phyloP scores from a whole-genome alignment of 1,140 invertebrate genomes.

The Orchesella cincta region DNA sequence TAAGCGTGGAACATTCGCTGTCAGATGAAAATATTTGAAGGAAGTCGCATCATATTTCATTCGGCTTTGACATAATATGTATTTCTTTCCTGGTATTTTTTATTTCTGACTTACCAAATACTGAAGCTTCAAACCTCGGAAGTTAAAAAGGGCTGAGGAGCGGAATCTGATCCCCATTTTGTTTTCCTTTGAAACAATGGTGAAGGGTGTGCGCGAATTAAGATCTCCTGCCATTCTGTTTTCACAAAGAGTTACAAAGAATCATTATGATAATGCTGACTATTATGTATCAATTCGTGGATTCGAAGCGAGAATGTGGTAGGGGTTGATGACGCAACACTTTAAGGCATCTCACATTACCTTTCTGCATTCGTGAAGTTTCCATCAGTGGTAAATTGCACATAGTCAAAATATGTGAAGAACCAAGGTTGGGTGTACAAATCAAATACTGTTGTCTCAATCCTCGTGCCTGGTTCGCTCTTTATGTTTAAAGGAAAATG shows the following conservation, averaged over 20 bases:
- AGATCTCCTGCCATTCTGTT: constrained; percentile 49
- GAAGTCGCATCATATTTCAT: too few species aligned
- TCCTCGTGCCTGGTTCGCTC: constrained; percentile 43
- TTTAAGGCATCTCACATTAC: constrained; percentile 11
- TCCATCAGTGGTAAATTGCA: constrained; percentile 49
- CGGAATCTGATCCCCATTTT: constrained; percentile 48
- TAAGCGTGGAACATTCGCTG: too few species aligned
- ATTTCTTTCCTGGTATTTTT: too few species aligned
- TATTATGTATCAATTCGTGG: too few species aligned
- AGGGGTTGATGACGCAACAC: too few species aligned
- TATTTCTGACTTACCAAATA: constrained; percentile 47
- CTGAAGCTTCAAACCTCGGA: constrained; percentile 50
- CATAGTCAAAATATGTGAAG: constrained; percentile 51
- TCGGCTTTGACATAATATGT: too few species aligned
- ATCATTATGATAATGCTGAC: neutral
- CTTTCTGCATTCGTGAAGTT: constrained; percentile 46
- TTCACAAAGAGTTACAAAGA: neutral
- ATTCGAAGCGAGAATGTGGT: too few species aligned
- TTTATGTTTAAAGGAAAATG: too few species aligned
- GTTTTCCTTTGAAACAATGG: constrained; percentile 44
- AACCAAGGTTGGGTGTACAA: constrained; percentile 51
- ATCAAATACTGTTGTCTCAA: constrained; percentile 48
- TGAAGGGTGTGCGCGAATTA: constrained; percentile 48
- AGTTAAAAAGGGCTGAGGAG: constrained; percentile 50
- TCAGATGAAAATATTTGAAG: too few species aligned